Evolutionary conservation across 2,797 vertebrate genomes (phyloP).

Genomic region (Anableps anableps): DNA sequence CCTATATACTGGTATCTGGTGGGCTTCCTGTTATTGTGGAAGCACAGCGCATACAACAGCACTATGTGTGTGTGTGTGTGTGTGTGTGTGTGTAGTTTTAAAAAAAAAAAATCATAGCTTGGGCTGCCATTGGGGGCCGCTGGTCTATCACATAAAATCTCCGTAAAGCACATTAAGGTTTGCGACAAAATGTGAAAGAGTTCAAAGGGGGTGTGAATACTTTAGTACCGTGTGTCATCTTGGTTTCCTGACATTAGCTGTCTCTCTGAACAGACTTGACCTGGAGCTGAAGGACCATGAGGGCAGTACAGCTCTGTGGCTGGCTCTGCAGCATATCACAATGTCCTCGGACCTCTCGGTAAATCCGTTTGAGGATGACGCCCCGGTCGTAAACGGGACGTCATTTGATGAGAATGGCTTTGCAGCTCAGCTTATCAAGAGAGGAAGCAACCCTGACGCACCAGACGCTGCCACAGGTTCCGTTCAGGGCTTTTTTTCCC

Average conservation of each 20-base stretch:
- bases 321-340: conserved; percentile 95
- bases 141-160: neutral
- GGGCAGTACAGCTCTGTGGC: conserved; percentile 95
- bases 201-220: neutral
- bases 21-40: neutral
- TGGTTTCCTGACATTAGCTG: conserved; percentile 10
- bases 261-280: conserved; percentile 84
- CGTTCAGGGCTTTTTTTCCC: neutral
- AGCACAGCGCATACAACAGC: neutral
- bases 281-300: conserved; percentile 96
- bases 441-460: conserved; percentile 93
- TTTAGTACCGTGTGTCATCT: neutral
- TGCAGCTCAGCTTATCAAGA: conserved; percentile 92
- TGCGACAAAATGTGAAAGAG: neutral
- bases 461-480: conserved; percentile 89
- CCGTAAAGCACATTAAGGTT: neutral
- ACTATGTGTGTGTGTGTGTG: neutral
- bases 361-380: conserved; percentile 93
- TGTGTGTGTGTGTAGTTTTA: neutral
- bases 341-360: conserved; percentile 90
- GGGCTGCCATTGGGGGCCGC: neutral
- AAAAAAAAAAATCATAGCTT: neutral
- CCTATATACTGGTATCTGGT: neutral
- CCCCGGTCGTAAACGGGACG: conserved; percentile 92
- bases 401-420: conserved; percentile 97